Evolutionary conservation across 2,888 invertebrate species (phyloP).

Genomic region (Oscheius sp.): DNA sequence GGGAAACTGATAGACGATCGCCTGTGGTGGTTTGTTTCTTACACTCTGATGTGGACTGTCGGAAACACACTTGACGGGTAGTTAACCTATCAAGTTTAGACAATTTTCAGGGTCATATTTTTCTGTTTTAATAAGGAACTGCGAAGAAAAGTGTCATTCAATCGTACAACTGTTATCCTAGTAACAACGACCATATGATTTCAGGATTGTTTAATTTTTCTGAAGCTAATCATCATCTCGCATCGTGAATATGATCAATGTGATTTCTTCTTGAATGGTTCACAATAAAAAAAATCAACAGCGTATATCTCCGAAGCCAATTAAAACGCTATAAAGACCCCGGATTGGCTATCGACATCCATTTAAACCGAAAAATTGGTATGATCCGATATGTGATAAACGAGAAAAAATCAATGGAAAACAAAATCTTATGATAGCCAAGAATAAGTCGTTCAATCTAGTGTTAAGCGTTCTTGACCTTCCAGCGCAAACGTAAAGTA

Average conservation of each 20-base stretch:
- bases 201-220: neutral
- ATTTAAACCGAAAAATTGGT: no score
- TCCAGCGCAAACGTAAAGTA: no score
- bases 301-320: no score
- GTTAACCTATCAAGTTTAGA: neutral
- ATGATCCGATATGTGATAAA: no score
- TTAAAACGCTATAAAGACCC: no score
- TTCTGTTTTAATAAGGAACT: conserved; percentile 6
- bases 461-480: no score
- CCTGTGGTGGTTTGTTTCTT: conserved; percentile 11
- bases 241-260: neutral
- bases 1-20: neutral
- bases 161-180: neutral
- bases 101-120: conserved; percentile 2
- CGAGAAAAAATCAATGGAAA: no score
- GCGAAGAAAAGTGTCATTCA: neutral
- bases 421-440: no score
- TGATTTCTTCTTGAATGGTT: no score
- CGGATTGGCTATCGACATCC: no score
- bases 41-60: conserved; percentile 12
- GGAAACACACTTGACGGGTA: conserved; percentile 11
- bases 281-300: no score
- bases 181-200: neutral
- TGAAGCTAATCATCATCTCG: neutral
- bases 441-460: no score